A percentile compares a stretch with the other conserved stretches of the same genome.
Evolutionary conservation across 1,140 invertebrate species (phyloP).

Genomic region (Heliconius nattereri): DNA sequence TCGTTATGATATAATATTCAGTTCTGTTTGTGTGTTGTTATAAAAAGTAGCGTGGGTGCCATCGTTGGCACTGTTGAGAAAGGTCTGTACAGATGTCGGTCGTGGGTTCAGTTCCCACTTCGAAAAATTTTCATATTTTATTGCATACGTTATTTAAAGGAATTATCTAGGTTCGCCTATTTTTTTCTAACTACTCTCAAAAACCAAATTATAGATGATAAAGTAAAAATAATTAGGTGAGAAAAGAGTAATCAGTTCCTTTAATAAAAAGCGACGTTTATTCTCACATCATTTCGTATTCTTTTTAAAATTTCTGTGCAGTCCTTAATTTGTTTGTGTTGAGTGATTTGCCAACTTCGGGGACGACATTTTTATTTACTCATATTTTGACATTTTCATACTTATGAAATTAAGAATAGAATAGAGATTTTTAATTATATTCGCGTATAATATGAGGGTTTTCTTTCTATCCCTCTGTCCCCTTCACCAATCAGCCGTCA

Average conservation of each 20-base stretch:
- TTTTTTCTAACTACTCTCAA: background rate
- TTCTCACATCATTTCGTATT: background rate
- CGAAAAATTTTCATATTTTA: no score
- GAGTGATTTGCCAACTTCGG: background rate
- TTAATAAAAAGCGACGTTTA: background rate
- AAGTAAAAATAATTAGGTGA: background rate
- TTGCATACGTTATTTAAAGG: no score
- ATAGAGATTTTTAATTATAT: no score
- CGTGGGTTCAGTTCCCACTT: background rate
- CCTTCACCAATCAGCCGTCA: no score
- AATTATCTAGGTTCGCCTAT: no score
- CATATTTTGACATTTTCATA: background rate
- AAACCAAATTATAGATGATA: background rate
- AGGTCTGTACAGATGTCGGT: background rate
- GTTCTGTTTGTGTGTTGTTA: background rate
- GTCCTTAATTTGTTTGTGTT: constrained; percentile 1
- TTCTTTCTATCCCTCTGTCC: no score
- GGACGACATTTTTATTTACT: background rate
- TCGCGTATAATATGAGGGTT: no score
- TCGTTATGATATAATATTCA: constrained; percentile 8
- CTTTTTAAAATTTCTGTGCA: background rate
- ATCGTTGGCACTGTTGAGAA: background rate
- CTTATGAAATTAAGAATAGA: no score
- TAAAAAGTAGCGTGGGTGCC: background rate
- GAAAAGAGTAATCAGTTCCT: background rate